phyloP scores from a whole-genome alignment of 2,113 vertebrate species.

The Larimichthys crocea region DNA sequence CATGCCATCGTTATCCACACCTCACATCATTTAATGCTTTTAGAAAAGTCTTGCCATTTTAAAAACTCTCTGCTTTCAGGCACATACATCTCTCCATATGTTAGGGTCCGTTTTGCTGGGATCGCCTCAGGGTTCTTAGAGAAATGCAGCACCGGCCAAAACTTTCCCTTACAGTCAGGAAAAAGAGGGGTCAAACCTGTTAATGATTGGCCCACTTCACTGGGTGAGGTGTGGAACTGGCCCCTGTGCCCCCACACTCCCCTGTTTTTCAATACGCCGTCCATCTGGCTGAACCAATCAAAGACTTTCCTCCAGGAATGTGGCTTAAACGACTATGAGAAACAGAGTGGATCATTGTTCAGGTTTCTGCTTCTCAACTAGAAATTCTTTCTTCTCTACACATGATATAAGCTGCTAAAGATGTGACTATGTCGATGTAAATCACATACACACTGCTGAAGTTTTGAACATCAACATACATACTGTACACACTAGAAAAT shows the following conservation, averaged over 20 bases:
- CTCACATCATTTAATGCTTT: conserved; percentile 42
- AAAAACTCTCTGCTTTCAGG: conserved; percentile 40
- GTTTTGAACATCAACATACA: neutral
- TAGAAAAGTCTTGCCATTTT: conserved; percentile 23
- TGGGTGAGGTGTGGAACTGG: conserved; percentile 55
- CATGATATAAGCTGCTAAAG: conserved; percentile 8
- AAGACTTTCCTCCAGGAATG: conserved; percentile 50
- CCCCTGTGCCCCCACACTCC: conserved; percentile 17
- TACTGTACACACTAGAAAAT: neutral
- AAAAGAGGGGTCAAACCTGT: conserved; percentile 71
- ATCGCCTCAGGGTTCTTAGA: conserved; percentile 55
- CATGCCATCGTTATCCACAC: conserved; percentile 6
- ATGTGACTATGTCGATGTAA: conserved; percentile 21
- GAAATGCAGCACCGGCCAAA: conserved; percentile 51
- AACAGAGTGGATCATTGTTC: conserved; percentile 59
- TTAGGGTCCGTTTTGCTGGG: conserved; percentile 49
- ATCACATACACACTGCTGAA: neutral
- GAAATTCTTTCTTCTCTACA: conserved; percentile 42
- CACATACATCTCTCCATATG: conserved; percentile 63
- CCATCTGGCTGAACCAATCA: conserved; percentile 53
- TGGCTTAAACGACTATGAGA: conserved; percentile 21
- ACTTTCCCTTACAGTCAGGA: conserved; percentile 48
- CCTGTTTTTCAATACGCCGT: conserved; percentile 45
- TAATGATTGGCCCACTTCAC: conserved; percentile 71
- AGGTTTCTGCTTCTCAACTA: conserved; percentile 12